Base-by-base conservation (phyloP, 2,888 invertebrate genomes). In the Coenonympha arcania region DNA sequence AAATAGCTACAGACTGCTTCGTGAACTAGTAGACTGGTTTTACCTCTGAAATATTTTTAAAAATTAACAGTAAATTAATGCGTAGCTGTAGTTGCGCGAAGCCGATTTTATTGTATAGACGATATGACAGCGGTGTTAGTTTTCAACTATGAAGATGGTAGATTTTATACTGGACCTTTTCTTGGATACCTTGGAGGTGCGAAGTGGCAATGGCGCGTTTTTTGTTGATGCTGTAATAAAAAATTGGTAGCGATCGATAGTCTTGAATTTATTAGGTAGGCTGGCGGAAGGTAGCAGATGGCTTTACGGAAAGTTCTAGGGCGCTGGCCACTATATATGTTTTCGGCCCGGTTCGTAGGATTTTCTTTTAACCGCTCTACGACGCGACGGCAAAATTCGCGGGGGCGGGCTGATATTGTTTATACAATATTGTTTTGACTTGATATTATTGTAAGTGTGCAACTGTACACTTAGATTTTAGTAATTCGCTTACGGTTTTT, bases 281-380 rank as follows among this genome's bases (percentile, higher is more conserved):
- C 62, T 65, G 60, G 63, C 65, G 63, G 64, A 63, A 66, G 69
- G 67, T 66, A 63, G 64, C 65, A 60, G 66, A 65, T 64, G 63
- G 70, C 64, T 69, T 66, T 60, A 62, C 58, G 65, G 71, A 66
- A 68, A 67, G 66, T 66, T 71, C 66, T 65, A 68, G 70, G 69
- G 69, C 69, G 73, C 72, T 73, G 86, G 87, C 87, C 87, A 80
- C 75, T 75, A 73, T 80, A 87, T 87, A 87, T 87, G 86, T 87
- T 87, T 85, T 82, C 78, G 86, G 87, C 82, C 85, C 76, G 76
- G 76, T 76, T 77, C 72, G 72, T 79, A 79, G 76, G 76, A 76
- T 76, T 76, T 76, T 78, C 75, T 76, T 69, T 73, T 73, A 71
- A 62, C 62, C 63, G 58, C 54, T 56, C 52, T 54, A 57, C 58